These are phyloP conservation scores for Aphis gossypii DNA, from an alignment of 1,140 invertebrate genomes.

Conservation along the genomic window DNA sequence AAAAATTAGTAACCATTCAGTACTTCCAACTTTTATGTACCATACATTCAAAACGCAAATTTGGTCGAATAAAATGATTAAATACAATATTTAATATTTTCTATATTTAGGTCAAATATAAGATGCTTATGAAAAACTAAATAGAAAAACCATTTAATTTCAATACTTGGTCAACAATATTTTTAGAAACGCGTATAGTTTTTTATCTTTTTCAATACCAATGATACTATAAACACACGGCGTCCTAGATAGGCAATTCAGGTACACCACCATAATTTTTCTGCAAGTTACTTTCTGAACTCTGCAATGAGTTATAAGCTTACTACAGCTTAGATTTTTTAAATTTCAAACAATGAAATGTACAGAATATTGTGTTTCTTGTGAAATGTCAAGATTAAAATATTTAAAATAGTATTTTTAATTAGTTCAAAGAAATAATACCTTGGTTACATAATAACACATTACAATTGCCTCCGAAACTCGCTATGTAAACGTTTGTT, in stretches of 20 bases:
- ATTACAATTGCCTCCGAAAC: background rate
- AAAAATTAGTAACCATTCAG: background rate
- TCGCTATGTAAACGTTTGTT: background rate
- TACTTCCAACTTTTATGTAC: background rate
- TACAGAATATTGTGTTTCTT: background rate
- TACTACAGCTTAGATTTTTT: background rate
- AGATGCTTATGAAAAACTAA: background rate
- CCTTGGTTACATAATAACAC: background rate
- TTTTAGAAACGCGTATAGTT: background rate
- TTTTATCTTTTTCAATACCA: background rate
- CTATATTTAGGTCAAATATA: background rate
- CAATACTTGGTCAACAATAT: background rate
- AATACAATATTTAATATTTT: background rate
- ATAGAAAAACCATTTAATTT: background rate
- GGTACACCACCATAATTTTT: background rate
- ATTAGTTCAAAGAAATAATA: background rate
- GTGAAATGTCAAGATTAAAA: background rate
- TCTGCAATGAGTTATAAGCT: no score
- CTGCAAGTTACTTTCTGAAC: background rate
- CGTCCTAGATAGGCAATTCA: background rate
- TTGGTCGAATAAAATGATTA: background rate
- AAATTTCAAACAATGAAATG: background rate
- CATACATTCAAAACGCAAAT: background rate
- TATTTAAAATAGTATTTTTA: background rate
- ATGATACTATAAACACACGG: background rate